Base-by-base conservation (phyloP, 2,113 vertebrate species). In the Rhea pennata region DNA sequence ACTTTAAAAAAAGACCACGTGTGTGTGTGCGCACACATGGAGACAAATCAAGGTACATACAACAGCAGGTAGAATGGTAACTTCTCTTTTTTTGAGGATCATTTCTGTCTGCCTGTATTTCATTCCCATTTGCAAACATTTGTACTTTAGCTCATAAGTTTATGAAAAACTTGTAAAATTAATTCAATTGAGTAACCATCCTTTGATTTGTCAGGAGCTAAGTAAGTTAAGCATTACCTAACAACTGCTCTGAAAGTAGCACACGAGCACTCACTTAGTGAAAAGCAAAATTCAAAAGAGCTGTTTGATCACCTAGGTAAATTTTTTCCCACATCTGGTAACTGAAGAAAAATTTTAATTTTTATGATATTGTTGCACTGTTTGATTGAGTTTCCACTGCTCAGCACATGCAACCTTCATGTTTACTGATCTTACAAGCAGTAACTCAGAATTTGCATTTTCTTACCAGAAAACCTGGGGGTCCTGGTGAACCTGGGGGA, bases 381-480 rank as follows among this genome's bases (percentile, higher is more conserved):
- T 17, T 81, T 4, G 1, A 13, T 7, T 61, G 26, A 67, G 53
- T 65, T 81, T 71, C n/a, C 16, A 56, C n/a, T 44, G 65, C 48
- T 75, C 36, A 94, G 44, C 19, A 62, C 33, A 7, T 3, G 3
- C 13, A 44, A 23, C 6, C 24, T 84, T 82, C 64, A 23, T 0
- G 0, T 58, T 5, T 2, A 19, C 50, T 24, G 40, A n/a, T 61
- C 67, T 53, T 22, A 66, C 11, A 58, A 77, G 44, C 36, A 90
- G 50, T 5, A 26, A 83, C 40, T 6, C 5, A 27, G 56, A 67
- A 59, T 9, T 31, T 33, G 9, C 21, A 46, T 79, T 74, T 72
- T 84, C 98, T 98, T 97, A 99, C 99, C 70, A 97, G 61, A 79
- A 97, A 90, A 16, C 98, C 98, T 5, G 98, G 97, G 19, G 97